Conservation (phyloP, 2,797 vertebrate species). For the Gallinago nigripennis region DNA sequence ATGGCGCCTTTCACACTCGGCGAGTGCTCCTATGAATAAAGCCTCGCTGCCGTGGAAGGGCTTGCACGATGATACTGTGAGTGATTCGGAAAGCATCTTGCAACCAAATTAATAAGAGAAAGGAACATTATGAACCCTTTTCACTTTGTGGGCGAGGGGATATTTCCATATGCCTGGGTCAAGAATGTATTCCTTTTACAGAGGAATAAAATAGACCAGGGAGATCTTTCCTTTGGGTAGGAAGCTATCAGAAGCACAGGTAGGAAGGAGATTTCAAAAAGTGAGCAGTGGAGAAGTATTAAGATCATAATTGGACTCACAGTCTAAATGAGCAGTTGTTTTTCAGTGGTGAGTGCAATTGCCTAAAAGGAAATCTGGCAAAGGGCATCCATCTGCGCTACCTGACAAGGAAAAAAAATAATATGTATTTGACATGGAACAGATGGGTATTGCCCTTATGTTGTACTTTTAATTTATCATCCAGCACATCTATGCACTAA, state of each 20-base stretch:
- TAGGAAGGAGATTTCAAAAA: neutral
- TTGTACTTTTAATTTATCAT: neutral
- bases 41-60: constrained; percentile 4
- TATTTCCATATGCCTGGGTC: neutral
- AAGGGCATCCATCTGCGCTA: neutral
- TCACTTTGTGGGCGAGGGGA: neutral
- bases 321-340: neutral
- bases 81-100: neutral
- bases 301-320: neutral
- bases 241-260: neutral
- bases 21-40: neutral
- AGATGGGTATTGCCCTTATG: neutral
- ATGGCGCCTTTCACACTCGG: constrained; percentile 43
- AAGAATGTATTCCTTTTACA: neutral
- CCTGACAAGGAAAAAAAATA: neutral
- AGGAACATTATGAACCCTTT: constrained; percentile 10
- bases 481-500: neutral
- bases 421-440: neutral
- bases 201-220: neutral
- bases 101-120: constrained; percentile 33
- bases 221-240: neutral
- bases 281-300: neutral
- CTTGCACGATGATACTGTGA: neutral
- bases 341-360: neutral
- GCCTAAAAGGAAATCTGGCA: neutral